Conservation (phyloP, 2,113 vertebrate genomes). For the Ailuropoda melanoleuca region DNA sequence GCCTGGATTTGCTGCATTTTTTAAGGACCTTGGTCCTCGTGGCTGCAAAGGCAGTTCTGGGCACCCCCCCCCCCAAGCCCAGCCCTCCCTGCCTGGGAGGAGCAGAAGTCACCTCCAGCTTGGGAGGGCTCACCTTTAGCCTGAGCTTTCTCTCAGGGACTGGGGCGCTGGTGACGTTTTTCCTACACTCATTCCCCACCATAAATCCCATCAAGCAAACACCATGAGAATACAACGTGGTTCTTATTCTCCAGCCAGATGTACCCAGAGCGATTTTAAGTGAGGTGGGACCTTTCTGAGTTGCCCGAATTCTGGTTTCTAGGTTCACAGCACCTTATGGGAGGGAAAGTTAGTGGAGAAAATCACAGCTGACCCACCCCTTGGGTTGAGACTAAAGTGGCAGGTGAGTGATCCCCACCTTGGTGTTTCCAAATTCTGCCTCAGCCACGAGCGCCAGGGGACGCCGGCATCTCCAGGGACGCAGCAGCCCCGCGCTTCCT, state of each 20-base stretch:
- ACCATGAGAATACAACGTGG: not conserved
- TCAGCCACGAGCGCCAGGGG: not conserved
- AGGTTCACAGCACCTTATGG: not conserved
- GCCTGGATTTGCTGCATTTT: not conserved
- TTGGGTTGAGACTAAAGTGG: not conserved
- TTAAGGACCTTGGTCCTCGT: not conserved
- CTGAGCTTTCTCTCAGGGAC: not conserved
- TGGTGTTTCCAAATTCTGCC: not conserved
- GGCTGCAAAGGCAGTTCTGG: not conserved
- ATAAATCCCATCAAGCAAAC: not conserved
- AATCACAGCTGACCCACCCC: not conserved
- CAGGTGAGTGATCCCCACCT: not conserved
- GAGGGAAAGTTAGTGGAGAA: not conserved
- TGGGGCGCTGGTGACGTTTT: not conserved
- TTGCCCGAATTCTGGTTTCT: not conserved
- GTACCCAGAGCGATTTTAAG: not conserved
- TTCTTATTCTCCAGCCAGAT: conserved; percentile 22
- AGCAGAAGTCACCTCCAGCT: not conserved
- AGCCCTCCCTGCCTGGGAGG: not conserved
- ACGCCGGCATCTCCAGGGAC: not conserved
- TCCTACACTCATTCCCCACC: not conserved
- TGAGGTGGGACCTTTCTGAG: not conserved
- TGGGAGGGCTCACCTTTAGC: not conserved
- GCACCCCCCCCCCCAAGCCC: not conserved
- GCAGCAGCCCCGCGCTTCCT: not conserved